A percentile compares a stretch with the other conserved stretches of the same genome.
Conservation (phyloP, 64 coral and sea anemone genomes). For the Dendrophyllia cribrosa region DNA sequence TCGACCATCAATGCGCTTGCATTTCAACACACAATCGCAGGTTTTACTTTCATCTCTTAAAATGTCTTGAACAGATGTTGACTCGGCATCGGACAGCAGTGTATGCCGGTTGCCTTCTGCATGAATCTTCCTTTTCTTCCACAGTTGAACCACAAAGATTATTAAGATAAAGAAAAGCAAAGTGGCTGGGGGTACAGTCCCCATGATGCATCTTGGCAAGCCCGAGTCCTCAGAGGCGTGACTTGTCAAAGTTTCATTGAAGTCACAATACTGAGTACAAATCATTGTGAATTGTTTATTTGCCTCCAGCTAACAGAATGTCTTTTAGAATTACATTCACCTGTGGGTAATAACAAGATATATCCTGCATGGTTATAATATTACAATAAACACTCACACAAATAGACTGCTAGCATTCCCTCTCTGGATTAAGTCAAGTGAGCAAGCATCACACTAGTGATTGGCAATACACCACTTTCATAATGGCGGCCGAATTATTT, state of each 20-base stretch:
- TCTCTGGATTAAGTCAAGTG: no score
- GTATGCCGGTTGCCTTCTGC: neutral
- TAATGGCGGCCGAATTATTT: no score
- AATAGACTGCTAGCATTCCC: no score
- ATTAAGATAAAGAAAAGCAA: conserved; percentile 11
- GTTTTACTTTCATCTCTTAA: neutral
- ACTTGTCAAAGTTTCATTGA: conserved; percentile 76
- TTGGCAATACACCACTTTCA: no score
- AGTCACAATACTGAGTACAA: conserved; percentile 83
- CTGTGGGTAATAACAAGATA: neutral
- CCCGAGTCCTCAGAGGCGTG: conserved; percentile 61
- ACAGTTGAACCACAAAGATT: conserved; percentile 3
- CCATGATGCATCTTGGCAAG: conserved; percentile 92
- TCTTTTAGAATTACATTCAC: neutral
- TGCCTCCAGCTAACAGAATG: no score
- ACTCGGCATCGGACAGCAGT: conserved; percentile 9
- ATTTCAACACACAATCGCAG: conserved; percentile 27
- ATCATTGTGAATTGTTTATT: neutral
- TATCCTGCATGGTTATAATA: no score
- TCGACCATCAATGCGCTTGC: conserved; percentile 37
- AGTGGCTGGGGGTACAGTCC: conserved; percentile 69
- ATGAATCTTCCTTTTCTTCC: neutral
- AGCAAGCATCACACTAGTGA: no score
- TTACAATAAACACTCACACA: no score
- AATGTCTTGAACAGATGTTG: conserved; percentile 58